These are phyloP conservation scores for Globicephala melas DNA, from an alignment of 2,113 vertebrate genomes.

Conservation along the genomic window DNA sequence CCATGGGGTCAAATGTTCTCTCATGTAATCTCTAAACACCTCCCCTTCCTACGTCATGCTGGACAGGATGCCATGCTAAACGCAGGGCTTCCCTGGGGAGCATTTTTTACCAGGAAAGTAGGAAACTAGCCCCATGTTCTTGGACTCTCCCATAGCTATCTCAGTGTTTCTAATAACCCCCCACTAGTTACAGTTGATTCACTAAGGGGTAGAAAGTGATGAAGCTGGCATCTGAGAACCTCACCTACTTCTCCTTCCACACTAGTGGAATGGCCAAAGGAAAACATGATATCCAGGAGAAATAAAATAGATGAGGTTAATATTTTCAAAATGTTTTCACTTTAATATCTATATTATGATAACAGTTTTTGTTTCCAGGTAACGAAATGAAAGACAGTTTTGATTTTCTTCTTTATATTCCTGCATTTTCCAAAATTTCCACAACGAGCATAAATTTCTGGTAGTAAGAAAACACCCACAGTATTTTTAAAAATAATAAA, in stretches of 20 bases:
- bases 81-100: neutral
- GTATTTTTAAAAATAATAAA: neutral
- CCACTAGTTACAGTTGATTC: neutral
- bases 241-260: neutral
- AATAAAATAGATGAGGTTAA: neutral
- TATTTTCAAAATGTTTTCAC: constrained; percentile 19
- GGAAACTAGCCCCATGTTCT: neutral
- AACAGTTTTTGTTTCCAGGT: neutral
- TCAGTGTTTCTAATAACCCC: neutral
- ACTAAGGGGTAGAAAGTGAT: neutral
- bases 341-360: neutral
- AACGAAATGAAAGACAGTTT: neutral
- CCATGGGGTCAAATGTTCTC: neutral
- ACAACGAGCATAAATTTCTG: neutral
- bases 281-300: neutral
- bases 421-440: neutral
- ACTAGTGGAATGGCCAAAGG: neutral
- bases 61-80: neutral
- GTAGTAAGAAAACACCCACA: neutral
- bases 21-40: neutral
- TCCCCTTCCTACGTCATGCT: neutral
- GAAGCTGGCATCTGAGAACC: neutral
- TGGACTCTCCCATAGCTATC: neutral
- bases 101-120: neutral
- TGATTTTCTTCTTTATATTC: neutral